Base-by-base conservation (phyloP, 2,888 invertebrate genomes). In the Metallyticus violacea region DNA sequence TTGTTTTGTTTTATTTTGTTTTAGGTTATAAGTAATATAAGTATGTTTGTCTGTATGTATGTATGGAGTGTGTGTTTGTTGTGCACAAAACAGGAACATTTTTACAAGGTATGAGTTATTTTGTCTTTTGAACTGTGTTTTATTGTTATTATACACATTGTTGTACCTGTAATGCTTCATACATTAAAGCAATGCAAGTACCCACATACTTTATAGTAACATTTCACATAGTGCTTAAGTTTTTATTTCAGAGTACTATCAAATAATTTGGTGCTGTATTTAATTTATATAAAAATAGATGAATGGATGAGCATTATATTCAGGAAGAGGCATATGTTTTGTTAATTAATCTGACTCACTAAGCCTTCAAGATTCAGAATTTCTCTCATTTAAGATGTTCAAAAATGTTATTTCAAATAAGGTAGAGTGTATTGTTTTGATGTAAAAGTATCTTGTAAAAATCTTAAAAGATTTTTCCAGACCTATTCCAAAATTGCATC, bases 1-100 rank as follows among this genome's bases (percentile, higher is more conserved):
- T n/a, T n/a, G n/a, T n/a, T n/a, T n/a, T n/a, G n/a, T n/a, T n/a
- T n/a, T n/a, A 9, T 84, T 86, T 86, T 86, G 79, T 86, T 84
- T 83, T 84, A 29, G 62, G 62, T 79, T 82, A 79, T 86, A 79
- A 86, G 77, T 83, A 84, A 83, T 79, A 29, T 84, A 79, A 40
- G 83, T 84, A 83, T 86, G 86, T 86, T 78, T 83, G 86, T 84
- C n/a, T 86, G 86, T 86, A 80, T 79, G 86, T 86, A 83, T 27
- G 86, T 84, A 80, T 86, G 76, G 84, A 25, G 86, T 80, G 86
- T 81, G 79, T 84, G 79, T 29, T 29, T 83, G 80, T 80, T 86
- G 83, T 86, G 86, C 83, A 86, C 86, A 86, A 79, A 84, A 85
- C 80, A 79, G 80, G 80, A 85, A 76, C 76, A 62, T 85, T 81